phyloP scores from a whole-genome alignment of 1,140 invertebrate genomes.

The Antheraea pernyi region DNA sequence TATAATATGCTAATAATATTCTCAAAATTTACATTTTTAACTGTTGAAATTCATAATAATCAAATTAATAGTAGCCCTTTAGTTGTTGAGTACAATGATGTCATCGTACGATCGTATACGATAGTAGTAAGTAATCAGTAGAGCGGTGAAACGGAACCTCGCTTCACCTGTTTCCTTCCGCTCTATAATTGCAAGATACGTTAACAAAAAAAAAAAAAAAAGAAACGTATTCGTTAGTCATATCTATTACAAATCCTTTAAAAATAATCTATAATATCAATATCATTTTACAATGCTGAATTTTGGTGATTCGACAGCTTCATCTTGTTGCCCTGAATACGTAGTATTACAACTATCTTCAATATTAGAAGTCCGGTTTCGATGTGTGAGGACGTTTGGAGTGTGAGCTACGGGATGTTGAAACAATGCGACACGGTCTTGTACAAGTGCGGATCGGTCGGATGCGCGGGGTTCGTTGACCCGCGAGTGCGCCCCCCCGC shows the following conservation, averaged over 20 bases:
- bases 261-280: too few species aligned
- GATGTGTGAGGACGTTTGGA: conserved; percentile 34
- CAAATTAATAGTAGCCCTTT: background rate
- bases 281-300: background rate
- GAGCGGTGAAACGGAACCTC: conserved; percentile 56
- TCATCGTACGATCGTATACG: conserved; percentile 19
- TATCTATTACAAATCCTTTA: background rate
- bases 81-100: conserved; percentile 10
- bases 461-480: conserved; percentile 64
- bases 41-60: too few species aligned
- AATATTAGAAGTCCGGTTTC: conserved; percentile 34
- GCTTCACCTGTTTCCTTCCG: conserved; percentile 66
- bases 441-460: conserved; percentile 71
- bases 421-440: conserved; percentile 67
- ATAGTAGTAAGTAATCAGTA: background rate
- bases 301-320: conserved; percentile 12
- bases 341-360: conserved; percentile 17
- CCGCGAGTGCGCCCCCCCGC: conserved; percentile 31
- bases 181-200: conserved; percentile 65
- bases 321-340: conserved; percentile 15
- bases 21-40: too few species aligned
- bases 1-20: too few species aligned
- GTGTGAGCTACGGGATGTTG: conserved; percentile 49
- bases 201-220: conserved; percentile 5
- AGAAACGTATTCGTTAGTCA: background rate